Conservation (phyloP, 2,113 vertebrate species). For the Corythornis cristatus region DNA sequence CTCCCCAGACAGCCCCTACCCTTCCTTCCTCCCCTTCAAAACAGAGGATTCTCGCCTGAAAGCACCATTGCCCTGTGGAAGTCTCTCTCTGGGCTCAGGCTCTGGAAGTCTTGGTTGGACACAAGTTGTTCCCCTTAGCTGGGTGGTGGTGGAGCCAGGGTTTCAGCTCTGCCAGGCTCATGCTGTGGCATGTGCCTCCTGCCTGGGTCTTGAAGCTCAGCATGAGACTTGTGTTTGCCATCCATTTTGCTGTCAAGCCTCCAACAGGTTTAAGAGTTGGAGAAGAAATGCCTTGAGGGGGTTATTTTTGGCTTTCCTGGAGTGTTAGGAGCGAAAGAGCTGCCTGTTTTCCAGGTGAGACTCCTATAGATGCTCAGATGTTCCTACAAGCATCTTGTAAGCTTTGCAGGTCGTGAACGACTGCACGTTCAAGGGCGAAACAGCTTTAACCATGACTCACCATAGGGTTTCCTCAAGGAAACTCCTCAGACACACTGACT, state of each 20-base stretch:
- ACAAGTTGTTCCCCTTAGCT: not conserved
- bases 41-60: not conserved
- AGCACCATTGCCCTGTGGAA: rapidly evolving
- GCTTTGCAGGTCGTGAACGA: not conserved
- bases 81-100: not conserved
- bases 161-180: not conserved
- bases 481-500: not conserved
- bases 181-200: not conserved
- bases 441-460: not conserved
- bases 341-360: not conserved
- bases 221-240: not conserved
- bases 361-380: not conserved
- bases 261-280: not conserved
- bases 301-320: not conserved
- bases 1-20: not conserved
- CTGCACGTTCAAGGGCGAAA: not conserved
- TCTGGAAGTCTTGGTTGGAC: not conserved
- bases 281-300: rapidly evolving
- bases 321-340: not conserved
- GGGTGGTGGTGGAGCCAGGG: not conserved
- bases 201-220: not conserved
- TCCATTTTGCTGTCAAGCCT: rapidly evolving
- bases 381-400: not conserved
- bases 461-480: not conserved
- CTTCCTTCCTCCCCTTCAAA: not conserved